Evolutionary conservation across 2,113 vertebrate genomes (phyloP), one percentile per base, ranked within the genome.

Genomic region (Calypte anna): DNA sequence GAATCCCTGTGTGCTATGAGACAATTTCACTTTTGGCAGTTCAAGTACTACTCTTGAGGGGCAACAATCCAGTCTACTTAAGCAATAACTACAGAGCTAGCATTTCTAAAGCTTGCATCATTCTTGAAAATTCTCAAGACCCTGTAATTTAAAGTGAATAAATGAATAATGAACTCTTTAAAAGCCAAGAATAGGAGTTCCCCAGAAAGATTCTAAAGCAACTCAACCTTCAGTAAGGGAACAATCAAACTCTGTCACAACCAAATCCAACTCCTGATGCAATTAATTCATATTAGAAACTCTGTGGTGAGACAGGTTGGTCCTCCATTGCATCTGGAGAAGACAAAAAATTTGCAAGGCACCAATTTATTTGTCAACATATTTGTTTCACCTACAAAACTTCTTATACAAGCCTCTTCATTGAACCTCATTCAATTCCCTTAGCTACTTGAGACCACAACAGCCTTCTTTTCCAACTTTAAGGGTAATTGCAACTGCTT

Each of bases 41-140:
- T 81, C 70, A 76, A 74, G 28, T 57, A 20, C 48, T 57, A 20
- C 48, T 72, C 40, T 54, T 44, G 1, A 57, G 57, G 66, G 17
- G 50, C 44, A 87, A 61, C 12, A 61, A 50, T 28, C 16, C 70
- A 64, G 43, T 14, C 74, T 80, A 48, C 50, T 84, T 57, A 92
- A 3, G n/a, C 63, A 88, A 82, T 76, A 70, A 13, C 44, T 88
- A 55, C 22, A 64, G 57, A 90, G n/a, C n/a, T 85, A 33, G 5
- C 70, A 87, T 68, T 93, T 89, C 81, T 82, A n/a, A 79, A 85
- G 74, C 58, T 90, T 82, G 58, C 58, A 68, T 62, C 82, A 79
- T 25, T 57, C 50, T 30, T 14, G 3, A 79, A 89, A 92, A 68
- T 64, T 75, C 81, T 70, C 66, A 81, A 59, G 84, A 72, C 10